phyloP scores from a whole-genome alignment of 2,888 invertebrate genomes.

The Phymatocera aterrima region DNA sequence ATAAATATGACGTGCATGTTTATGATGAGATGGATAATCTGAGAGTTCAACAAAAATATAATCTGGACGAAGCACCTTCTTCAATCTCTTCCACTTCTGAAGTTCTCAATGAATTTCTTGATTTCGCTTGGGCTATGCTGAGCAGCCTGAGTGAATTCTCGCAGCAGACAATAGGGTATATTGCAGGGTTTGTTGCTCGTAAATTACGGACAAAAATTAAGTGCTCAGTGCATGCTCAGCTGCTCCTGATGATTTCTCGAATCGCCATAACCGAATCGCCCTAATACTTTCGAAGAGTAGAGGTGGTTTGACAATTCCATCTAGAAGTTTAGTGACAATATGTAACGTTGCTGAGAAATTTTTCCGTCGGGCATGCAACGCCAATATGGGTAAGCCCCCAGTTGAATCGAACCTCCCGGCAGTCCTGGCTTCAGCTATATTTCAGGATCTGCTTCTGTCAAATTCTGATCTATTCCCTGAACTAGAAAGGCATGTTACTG shows the following conservation, averaged over 20 bases:
- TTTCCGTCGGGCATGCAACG: slow-evolving; percentile 21
- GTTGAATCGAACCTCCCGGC: slow-evolving; percentile 10
- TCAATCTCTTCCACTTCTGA: not conserved
- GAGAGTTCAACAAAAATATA: slow-evolving; percentile 24
- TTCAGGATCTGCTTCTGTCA: not conserved
- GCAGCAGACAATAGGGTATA: slow-evolving; percentile 18
- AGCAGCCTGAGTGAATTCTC: slow-evolving; percentile 24
- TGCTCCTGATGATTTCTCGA: not conserved
- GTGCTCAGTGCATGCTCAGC: not conserved
- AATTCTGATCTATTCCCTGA: not conserved
- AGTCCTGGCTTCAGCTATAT: not conserved
- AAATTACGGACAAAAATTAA: not conserved
- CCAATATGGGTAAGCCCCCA: slow-evolving; percentile 19
- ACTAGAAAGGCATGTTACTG: not conserved
- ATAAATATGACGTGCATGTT: slow-evolving; percentile 14
- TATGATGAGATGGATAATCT: slow-evolving; percentile 33
- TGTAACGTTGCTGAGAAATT: not conserved
- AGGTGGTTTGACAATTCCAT: slow-evolving; percentile 10
- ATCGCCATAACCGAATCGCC: not conserved
- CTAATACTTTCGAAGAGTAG: not conserved
- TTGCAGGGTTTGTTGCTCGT: slow-evolving; percentile 17
- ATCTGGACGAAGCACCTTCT: not conserved
- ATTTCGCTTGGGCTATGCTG: not conserved
- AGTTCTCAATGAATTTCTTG: slow-evolving; percentile 9
- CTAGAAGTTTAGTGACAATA: not conserved